A percentile compares a stretch with the other conserved stretches of the same genome.
phyloP scores from a whole-genome alignment of 2,888 invertebrate species.

The Acleris literana region DNA sequence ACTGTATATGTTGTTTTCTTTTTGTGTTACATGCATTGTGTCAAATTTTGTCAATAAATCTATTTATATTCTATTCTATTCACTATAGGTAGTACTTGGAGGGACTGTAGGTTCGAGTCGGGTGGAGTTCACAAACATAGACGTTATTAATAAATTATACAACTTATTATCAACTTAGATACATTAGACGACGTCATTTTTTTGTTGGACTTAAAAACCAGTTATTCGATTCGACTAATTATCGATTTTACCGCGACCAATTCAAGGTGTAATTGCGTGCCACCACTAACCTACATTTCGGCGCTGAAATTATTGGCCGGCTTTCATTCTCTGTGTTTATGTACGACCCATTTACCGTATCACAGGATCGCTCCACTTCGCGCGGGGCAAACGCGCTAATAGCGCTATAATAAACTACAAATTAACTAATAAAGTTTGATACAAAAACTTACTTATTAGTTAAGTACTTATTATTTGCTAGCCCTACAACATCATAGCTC shows the following conservation, averaged over 20 bases:
- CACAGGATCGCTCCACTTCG: slow-evolving; percentile 74
- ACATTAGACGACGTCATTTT: no score
- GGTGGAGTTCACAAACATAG: no score
- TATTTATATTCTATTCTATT: no score
- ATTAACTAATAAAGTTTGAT: no score
- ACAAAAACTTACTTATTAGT: not conserved
- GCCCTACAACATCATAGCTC: no score
- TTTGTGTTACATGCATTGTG: no score
- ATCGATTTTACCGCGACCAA: slow-evolving; percentile 34
- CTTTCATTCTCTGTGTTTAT: slow-evolving; percentile 66
- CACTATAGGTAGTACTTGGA: no score
- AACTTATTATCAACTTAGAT: no score
- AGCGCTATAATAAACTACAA: slow-evolving; percentile 36
- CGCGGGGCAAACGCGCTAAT: slow-evolving; percentile 53
- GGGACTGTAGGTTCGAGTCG: no score
- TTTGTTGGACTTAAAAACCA: not conserved
- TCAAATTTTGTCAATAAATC: no score
- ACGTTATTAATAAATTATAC: no score
- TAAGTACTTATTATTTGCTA: not conserved
- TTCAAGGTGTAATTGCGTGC: slow-evolving; percentile 65
- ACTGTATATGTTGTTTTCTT: no score
- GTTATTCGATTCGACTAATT: slow-evolving; percentile 15
- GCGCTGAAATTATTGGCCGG: slow-evolving; percentile 66
- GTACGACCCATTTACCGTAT: slow-evolving; percentile 76
- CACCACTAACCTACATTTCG: slow-evolving; percentile 75